Evolutionary conservation across 2,113 vertebrate genomes (phyloP).

Genomic region (Brevimyrus niger): DNA sequence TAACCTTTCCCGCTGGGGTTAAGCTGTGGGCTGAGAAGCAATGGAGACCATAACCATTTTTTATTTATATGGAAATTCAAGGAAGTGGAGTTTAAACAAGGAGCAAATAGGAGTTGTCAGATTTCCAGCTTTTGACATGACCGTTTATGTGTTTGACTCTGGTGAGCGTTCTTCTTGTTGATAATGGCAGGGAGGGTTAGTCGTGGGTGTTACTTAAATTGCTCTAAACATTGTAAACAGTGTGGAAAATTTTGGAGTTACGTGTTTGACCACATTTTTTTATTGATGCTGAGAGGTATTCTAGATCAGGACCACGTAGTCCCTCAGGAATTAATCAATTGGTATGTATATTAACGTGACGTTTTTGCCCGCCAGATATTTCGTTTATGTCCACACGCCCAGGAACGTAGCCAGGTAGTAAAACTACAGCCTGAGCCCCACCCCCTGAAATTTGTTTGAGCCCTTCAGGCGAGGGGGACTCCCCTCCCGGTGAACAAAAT

Average conservation of each 20-base stretch:
- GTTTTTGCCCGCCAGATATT: neutral
- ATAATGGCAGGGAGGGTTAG: conserved; percentile 2
- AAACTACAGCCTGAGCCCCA: neutral
- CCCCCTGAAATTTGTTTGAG: neutral
- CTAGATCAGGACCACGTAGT: neutral
- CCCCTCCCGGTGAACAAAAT: neutral
- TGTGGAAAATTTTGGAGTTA: neutral
- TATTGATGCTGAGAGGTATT: neutral
- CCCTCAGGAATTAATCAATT: neutral
- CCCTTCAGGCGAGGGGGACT: neutral
- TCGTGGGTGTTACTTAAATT: conserved; percentile 9
- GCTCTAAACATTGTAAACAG: conserved; percentile 6
- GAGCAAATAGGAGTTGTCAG: conserved; percentile 30
- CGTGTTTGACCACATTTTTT: neutral
- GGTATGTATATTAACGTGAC: neutral
- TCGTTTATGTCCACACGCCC: neutral
- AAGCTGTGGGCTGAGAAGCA: conserved; percentile 19
- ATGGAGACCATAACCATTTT: conserved; percentile 19
- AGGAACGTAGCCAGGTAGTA: neutral
- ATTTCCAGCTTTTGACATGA: conserved; percentile 33
- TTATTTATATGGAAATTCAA: conserved; percentile 29
- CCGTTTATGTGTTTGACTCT: conserved; percentile 30
- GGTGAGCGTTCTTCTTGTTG: conserved; percentile 23
- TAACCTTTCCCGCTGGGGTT: conserved; percentile 25
- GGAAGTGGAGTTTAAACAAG: conserved; percentile 27